Percentiles rank a stretch among this genome's conserved stretches.
These are phyloP conservation scores for Drosophila lacteicornis DNA, from an alignment of 1,140 invertebrate genomes.

Conservation along the genomic window DNA sequence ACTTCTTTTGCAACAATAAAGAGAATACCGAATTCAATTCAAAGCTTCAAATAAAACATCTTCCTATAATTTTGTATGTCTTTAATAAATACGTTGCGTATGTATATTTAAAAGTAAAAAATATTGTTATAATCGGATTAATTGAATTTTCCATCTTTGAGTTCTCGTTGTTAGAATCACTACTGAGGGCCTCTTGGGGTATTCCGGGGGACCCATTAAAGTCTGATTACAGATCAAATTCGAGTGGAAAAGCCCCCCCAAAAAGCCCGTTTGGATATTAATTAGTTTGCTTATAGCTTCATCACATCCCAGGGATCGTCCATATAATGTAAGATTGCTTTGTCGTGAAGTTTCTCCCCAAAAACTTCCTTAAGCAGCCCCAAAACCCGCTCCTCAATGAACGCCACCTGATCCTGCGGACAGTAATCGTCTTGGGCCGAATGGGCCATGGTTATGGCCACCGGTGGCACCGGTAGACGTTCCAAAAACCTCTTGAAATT, in stretches of 20 bases:
- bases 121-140: constrained; percentile 46
- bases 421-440: constrained; percentile 96
- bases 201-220: neutral
- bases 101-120: constrained; percentile 72
- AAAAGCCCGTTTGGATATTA: constrained; percentile 1
- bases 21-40: neutral
- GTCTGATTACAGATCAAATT: constrained; percentile 8
- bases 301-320: constrained; percentile 84
- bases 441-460: constrained; percentile 91
- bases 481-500: constrained; percentile 88
- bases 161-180: constrained; percentile 38
- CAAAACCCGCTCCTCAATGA: constrained; percentile 89
- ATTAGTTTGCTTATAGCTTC: constrained; percentile 67
- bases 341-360: constrained; percentile 72
- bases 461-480: constrained; percentile 88
- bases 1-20: neutral
- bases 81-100: constrained; percentile 76
- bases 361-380: constrained; percentile 84
- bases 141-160: constrained; percentile 44
- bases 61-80: neutral
- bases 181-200: neutral
- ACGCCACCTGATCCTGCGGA: constrained; percentile 90
- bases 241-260: neutral
- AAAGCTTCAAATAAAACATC: neutral
- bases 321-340: constrained; percentile 80